Evolutionary conservation across 2,797 vertebrate genomes (phyloP).

Genomic region (Phoebastria nigripes): DNA sequence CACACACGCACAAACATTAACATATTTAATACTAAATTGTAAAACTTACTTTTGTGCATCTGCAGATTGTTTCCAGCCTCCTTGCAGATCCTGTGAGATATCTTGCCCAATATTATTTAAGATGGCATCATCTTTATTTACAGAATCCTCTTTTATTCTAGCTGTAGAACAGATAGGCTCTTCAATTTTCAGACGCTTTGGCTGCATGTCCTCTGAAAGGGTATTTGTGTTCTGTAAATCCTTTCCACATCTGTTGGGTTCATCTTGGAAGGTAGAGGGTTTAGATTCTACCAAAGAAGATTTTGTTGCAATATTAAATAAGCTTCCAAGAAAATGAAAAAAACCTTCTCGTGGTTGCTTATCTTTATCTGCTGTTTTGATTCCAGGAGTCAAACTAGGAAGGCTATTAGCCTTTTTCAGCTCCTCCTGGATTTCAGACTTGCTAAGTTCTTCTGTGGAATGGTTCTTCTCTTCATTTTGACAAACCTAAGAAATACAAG

Average conservation of each 20-base stretch:
- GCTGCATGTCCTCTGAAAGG: background rate
- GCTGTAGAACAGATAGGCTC: background rate
- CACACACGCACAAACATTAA: background rate
- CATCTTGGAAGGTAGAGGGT: slow-evolving; percentile 55
- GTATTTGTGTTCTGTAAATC: slow-evolving; percentile 16
- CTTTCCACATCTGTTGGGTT: slow-evolving; percentile 53
- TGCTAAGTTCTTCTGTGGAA: slow-evolving; percentile 64
- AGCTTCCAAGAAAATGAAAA: slow-evolving; percentile 79
- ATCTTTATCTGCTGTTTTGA: slow-evolving; percentile 64
- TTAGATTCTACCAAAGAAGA: slow-evolving; percentile 69
- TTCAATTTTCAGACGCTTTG: background rate
- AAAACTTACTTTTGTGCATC: slow-evolving; percentile 68
- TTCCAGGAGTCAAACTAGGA: slow-evolving; percentile 55
- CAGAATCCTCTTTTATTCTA: background rate
- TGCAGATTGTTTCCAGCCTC: slow-evolving; percentile 24
- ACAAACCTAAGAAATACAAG: slow-evolving; percentile 58
- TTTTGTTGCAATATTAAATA: slow-evolving; percentile 77
- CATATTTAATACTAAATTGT: background rate
- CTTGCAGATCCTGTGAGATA: slow-evolving; percentile 17
- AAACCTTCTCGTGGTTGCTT: slow-evolving; percentile 77
- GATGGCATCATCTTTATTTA: background rate
- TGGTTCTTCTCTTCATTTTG: slow-evolving; percentile 65
- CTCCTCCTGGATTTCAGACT: slow-evolving; percentile 62
- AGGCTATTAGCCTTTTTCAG: slow-evolving; percentile 70
- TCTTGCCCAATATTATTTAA: slow-evolving; percentile 18